These are phyloP conservation scores for Tragulus kanchil DNA, from an alignment of 2,113 vertebrate species.

Conservation along the genomic window DNA sequence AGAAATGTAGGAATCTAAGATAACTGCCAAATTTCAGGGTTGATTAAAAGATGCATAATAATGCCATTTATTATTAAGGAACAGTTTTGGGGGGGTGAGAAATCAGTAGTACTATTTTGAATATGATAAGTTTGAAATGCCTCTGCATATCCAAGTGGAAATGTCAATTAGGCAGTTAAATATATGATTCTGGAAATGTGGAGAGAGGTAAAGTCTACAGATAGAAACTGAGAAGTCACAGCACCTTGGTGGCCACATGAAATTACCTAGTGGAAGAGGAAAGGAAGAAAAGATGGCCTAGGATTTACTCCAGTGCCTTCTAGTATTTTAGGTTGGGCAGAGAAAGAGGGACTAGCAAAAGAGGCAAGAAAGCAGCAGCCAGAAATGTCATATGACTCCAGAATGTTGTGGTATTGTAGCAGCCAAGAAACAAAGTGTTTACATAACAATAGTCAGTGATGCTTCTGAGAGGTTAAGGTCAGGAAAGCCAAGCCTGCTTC, in stretches of 20 bases:
- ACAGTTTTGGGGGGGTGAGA: no score
- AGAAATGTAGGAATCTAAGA: background rate
- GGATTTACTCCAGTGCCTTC: background rate
- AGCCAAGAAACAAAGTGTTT: background rate
- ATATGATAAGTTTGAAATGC: background rate
- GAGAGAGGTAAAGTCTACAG: background rate
- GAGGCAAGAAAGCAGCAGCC: background rate
- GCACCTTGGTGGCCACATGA: background rate
- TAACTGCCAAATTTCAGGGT: background rate
- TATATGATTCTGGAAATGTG: background rate
- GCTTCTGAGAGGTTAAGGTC: background rate
- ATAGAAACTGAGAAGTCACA: background rate
- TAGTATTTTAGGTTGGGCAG: background rate
- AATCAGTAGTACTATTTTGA: background rate
- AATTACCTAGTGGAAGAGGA: background rate
- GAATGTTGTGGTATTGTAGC: background rate
- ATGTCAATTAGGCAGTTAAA: background rate
- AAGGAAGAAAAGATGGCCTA: background rate
- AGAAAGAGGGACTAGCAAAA: background rate
- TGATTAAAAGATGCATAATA: background rate
- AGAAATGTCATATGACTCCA: background rate
- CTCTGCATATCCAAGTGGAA: background rate
- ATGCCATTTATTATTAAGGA: background rate
- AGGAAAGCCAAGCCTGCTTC: background rate
- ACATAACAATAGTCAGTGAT: background rate